phyloP scores from a whole-genome alignment of 1,140 invertebrate species.

The Diabrotica virgifera region DNA sequence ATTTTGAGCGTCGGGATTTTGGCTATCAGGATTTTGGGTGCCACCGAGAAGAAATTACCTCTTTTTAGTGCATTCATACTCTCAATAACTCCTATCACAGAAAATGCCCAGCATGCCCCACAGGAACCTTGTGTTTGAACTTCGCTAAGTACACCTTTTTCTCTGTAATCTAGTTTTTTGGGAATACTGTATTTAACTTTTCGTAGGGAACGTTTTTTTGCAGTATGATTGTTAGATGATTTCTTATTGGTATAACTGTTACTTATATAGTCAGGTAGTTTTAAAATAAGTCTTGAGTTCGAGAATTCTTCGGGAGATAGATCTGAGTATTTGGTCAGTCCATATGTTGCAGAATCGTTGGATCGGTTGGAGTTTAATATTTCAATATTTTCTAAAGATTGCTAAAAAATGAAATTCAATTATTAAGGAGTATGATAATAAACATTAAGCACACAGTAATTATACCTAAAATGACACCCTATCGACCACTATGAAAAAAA shows the following conservation, averaged over 20 bases:
- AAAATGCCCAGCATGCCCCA: constrained; percentile 87
- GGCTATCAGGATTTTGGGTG: too few relatives aligned
- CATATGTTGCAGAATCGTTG: constrained; percentile 62
- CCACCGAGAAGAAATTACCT: constrained; percentile 57
- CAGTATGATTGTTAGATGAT: constrained; percentile 1
- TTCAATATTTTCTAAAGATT: constrained; percentile 51
- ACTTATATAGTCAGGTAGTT: background rate
- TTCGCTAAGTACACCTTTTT: constrained; percentile 64
- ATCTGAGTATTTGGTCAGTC: constrained; percentile 72
- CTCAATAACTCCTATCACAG: constrained; percentile 73
- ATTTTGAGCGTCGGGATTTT: too few relatives aligned
- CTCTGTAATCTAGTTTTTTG: constrained; percentile 52
- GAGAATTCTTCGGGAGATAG: constrained; percentile 69
- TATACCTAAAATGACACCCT: too few relatives aligned
- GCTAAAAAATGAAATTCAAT: constrained; percentile 20
- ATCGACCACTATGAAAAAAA: too few relatives aligned
- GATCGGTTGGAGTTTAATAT: constrained; percentile 57
- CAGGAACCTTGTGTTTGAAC: constrained; percentile 74
- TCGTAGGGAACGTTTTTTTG: background rate
- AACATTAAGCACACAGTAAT: too few relatives aligned
- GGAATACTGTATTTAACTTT: constrained; percentile 26
- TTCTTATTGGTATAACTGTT: background rate
- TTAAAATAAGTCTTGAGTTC: background rate
- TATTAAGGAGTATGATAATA: too few relatives aligned
- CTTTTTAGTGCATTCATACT: constrained; percentile 71